A percentile compares a stretch with the other conserved stretches of the same genome.
These are phyloP conservation scores for Trichonephila inaurata DNA, from an alignment of 1,140 invertebrate species.

Conservation along the genomic window DNA sequence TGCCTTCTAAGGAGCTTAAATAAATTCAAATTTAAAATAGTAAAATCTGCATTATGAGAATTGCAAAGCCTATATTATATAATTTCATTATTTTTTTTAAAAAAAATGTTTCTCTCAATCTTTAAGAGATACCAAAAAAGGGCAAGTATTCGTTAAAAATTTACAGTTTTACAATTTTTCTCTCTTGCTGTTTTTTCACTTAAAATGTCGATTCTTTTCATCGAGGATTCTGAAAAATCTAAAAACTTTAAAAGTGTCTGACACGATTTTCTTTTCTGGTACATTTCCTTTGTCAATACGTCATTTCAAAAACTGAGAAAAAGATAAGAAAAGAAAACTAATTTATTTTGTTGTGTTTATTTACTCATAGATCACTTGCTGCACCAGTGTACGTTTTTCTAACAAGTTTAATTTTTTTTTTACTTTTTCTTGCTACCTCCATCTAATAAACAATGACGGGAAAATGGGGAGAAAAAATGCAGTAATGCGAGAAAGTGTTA, in stretches of 20 bases:
- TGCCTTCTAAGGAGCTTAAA: too few relatives aligned
- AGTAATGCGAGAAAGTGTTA: slow-evolving; percentile 24
- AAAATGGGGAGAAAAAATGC: not conserved
- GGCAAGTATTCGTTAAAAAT: too few relatives aligned
- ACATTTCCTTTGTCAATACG: not conserved
- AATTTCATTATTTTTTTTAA: too few relatives aligned
- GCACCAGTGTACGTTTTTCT: not conserved
- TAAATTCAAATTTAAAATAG: too few relatives aligned
- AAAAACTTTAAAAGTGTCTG: not conserved
- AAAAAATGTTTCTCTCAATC: too few relatives aligned
- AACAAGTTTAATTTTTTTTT: slow-evolving; percentile 7
- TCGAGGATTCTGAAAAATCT: too few relatives aligned
- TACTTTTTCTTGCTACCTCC: not conserved
- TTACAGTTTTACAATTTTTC: too few relatives aligned
- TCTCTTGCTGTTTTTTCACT: too few relatives aligned
- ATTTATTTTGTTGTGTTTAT: slow-evolving; percentile 36
- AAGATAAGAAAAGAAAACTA: not conserved
- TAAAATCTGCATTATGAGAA: too few relatives aligned
- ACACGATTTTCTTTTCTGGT: not conserved
- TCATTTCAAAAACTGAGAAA: not conserved
- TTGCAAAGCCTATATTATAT: too few relatives aligned
- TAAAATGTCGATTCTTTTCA: too few relatives aligned
- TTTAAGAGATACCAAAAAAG: too few relatives aligned
- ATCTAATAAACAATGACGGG: slow-evolving; percentile 51
- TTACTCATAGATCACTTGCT: slow-evolving; percentile 15